phyloP scores from a whole-genome alignment of 2,888 invertebrate genomes.

The Sipunculus nudus region DNA sequence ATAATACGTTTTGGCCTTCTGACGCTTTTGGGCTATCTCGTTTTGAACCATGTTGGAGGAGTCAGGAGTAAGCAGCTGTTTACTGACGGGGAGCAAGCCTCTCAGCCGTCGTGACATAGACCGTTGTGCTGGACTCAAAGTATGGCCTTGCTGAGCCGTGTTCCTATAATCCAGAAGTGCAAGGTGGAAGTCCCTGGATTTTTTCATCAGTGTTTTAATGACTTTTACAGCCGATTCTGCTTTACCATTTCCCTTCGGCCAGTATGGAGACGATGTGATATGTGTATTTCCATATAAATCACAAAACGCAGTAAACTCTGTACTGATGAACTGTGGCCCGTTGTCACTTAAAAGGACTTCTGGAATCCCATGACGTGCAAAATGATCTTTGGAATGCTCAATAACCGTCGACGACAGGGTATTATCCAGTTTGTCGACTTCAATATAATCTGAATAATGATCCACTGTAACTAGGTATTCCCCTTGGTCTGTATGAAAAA shows the following conservation, averaged over 20 bases:
- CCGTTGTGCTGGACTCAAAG: conserved; percentile 8
- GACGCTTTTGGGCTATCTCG: too few relatives aligned
- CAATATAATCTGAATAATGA: conserved; percentile 9
- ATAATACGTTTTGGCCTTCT: too few relatives aligned
- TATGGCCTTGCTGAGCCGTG: conserved; percentile 11
- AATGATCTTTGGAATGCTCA: conserved; percentile 3
- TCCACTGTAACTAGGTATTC: conserved; percentile 10
- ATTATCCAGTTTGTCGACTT: conserved; percentile 2
- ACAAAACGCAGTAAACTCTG: background rate
- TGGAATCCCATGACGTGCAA: conserved; percentile 1
- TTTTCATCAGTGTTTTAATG: background rate
- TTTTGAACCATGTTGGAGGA: too few relatives aligned
- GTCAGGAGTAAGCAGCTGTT: too few relatives aligned
- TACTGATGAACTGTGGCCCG: background rate
- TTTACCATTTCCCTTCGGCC: conserved; percentile 10
- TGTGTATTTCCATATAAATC: conserved; percentile 6
- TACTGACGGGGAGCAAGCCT: background rate
- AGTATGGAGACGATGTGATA: conserved; percentile 10
- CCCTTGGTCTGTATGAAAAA: background rate
- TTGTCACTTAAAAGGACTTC: conserved; percentile 3
- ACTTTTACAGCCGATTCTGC: background rate
- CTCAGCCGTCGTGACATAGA: background rate
- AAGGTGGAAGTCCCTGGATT: too few relatives aligned
- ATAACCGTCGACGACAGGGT: conserved; percentile 4
- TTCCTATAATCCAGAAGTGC: conserved; percentile 10